These are phyloP conservation scores for Passer domesticus DNA, from an alignment of 2,113 vertebrate species.

Conservation along the genomic window DNA sequence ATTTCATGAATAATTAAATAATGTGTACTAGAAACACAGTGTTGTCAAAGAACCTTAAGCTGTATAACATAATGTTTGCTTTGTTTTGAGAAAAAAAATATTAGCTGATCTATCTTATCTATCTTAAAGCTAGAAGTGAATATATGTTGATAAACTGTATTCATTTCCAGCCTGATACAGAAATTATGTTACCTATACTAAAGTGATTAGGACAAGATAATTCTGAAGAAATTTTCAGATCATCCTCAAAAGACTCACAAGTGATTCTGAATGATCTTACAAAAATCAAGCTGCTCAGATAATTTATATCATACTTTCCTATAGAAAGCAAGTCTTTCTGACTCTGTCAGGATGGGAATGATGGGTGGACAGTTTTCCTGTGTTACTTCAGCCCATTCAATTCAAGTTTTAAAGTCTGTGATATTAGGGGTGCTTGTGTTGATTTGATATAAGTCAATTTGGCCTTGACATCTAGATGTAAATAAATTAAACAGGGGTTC, in stretches of 20 bases:
- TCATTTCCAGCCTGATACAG: neutral
- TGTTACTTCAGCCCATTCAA: neutral
- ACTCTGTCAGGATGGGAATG: neutral
- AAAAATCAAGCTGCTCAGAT: neutral
- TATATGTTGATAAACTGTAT: neutral
- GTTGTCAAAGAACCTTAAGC: neutral
- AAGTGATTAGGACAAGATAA: neutral
- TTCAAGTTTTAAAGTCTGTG: neutral
- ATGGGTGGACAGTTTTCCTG: neutral
- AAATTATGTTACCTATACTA: neutral
- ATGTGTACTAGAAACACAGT: neutral
- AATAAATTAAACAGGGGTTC: neutral
- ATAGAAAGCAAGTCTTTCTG: neutral
- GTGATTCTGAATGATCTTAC: neutral
- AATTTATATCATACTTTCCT: neutral
- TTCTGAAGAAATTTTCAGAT: neutral
- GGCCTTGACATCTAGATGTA: neutral
- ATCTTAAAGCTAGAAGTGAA: neutral
- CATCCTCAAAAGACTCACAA: neutral
- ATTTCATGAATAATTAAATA: neutral
- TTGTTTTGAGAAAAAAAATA: neutral
- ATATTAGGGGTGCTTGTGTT: accelerated
- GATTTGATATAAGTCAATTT: neutral
- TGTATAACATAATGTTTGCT: neutral
- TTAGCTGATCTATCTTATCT: neutral